A percentile compares a stretch with the other conserved stretches of the same genome.
These are phyloP conservation scores for Engystomops pustulosus DNA, from an alignment of 2,113 vertebrate species.

Conservation along the genomic window DNA sequence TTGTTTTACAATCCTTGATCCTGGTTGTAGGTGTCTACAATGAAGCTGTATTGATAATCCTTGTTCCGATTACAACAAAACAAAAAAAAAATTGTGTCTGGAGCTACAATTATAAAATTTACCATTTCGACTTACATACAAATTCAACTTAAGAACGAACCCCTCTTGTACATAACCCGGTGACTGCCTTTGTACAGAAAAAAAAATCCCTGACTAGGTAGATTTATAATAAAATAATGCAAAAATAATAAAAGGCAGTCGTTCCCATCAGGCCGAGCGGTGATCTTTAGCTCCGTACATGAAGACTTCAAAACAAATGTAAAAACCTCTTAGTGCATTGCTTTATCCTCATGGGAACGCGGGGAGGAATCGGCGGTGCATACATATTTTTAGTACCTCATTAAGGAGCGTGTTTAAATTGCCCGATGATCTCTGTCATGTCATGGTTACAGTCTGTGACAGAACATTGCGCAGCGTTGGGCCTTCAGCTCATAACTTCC, in stretches of 20 bases:
- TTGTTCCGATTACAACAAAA: too few relatives aligned
- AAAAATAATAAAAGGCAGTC: neutral
- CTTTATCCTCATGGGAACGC: constrained; percentile 19
- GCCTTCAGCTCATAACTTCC: constrained; percentile 50
- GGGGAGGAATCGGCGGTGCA: neutral
- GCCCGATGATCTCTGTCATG: constrained; percentile 27
- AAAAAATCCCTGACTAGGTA: neutral
- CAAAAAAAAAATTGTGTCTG: too few relatives aligned
- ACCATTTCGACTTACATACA: too few relatives aligned
- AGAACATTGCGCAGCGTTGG: constrained; percentile 24
- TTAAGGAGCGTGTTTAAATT: constrained; percentile 9
- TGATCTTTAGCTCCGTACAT: neutral
- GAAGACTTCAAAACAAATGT: constrained; percentile 22
- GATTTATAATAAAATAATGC: neutral
- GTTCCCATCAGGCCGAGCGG: neutral
- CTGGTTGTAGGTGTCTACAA: too few relatives aligned
- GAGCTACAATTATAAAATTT: too few relatives aligned
- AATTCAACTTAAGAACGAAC: too few relatives aligned
- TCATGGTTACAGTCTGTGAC: constrained; percentile 28
- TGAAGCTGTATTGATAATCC: too few relatives aligned
- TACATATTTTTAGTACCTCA: constrained; percentile 23
- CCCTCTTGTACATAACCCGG: too few relatives aligned
- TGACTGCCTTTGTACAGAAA: too few relatives aligned
- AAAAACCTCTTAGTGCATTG: constrained; percentile 4
- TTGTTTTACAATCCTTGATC: too few relatives aligned